Conservation (phyloP, 2,888 invertebrate species). For the Ophion ellenae region DNA sequence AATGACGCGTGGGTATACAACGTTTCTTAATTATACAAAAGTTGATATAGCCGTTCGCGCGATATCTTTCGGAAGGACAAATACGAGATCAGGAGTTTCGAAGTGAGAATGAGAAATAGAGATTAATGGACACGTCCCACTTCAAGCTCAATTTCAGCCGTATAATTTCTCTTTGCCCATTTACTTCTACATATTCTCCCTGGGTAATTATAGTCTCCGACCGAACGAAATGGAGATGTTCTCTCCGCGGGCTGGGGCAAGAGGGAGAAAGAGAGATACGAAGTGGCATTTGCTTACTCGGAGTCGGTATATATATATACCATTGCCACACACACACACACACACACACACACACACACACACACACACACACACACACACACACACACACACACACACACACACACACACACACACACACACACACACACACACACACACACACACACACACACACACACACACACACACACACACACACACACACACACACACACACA, state of each 20-base stretch:
- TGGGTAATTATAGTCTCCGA: conserved; percentile 21
- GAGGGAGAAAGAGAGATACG: not conserved
- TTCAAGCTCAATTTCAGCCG: not conserved
- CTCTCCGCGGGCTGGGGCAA: not conserved
- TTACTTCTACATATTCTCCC: conserved; percentile 7
- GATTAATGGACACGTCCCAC: not conserved
- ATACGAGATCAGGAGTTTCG: not conserved
- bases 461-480: too few relatives aligned
- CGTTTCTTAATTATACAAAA: not conserved
- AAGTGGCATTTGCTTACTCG: not conserved
- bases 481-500: too few relatives aligned
- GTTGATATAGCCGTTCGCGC: not conserved
- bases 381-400: too few relatives aligned
- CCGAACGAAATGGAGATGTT: conserved; percentile 28
- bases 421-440: too few relatives aligned
- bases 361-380: too few relatives aligned
- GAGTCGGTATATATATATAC: too few relatives aligned
- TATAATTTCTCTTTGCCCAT: conserved; percentile 37
- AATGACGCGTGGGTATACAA: too few relatives aligned
- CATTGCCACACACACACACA: too few relatives aligned
- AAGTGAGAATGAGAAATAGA: conserved; percentile 15
- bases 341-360: too few relatives aligned
- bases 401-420: too few relatives aligned
- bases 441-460: too few relatives aligned
- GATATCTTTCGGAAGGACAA: not conserved